Conservation (phyloP, 1,140 invertebrate genomes). For the Oedothorax gibbosus region DNA sequence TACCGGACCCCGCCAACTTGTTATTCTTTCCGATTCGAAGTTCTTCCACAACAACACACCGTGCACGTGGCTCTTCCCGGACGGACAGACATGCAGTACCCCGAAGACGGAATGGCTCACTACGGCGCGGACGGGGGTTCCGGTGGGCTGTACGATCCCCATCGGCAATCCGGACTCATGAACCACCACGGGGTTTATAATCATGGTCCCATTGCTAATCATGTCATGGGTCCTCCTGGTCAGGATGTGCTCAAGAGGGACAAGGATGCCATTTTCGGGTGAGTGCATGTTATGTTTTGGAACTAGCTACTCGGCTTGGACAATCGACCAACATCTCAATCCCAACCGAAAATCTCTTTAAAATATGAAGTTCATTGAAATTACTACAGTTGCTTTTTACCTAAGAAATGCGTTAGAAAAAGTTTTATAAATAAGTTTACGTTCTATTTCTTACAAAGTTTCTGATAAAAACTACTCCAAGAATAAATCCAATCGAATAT, state of each 20-base stretch:
- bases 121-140: slow-evolving; percentile 74
- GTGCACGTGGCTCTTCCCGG: not conserved
- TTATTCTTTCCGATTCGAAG: not conserved
- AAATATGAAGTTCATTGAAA: too few species aligned
- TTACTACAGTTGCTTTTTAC: too few species aligned
- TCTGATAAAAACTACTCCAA: too few species aligned
- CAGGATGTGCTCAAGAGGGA: slow-evolving; percentile 95
- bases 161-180: slow-evolving; percentile 76
- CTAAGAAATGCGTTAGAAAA: too few species aligned
- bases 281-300: slow-evolving; percentile 66
- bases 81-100: slow-evolving; percentile 74
- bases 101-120: slow-evolving; percentile 85
- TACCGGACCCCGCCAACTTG: slow-evolving; percentile 19
- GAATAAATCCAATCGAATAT: too few species aligned
- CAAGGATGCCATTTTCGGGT: slow-evolving; percentile 99
- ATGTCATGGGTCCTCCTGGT: slow-evolving; percentile 76
- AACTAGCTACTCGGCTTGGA: not conserved
- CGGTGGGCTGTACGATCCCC: slow-evolving; percentile 81
- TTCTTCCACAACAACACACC: not conserved
- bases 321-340: too few species aligned
- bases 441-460: too few species aligned
- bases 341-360: too few species aligned
- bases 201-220: slow-evolving; percentile 75
- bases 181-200: slow-evolving; percentile 70
- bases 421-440: too few species aligned